A percentile compares a stretch with the other conserved stretches of the same genome.
These are phyloP conservation scores for Chironomus tentans DNA, from an alignment of 2,888 invertebrate genomes.

Conservation along the genomic window DNA sequence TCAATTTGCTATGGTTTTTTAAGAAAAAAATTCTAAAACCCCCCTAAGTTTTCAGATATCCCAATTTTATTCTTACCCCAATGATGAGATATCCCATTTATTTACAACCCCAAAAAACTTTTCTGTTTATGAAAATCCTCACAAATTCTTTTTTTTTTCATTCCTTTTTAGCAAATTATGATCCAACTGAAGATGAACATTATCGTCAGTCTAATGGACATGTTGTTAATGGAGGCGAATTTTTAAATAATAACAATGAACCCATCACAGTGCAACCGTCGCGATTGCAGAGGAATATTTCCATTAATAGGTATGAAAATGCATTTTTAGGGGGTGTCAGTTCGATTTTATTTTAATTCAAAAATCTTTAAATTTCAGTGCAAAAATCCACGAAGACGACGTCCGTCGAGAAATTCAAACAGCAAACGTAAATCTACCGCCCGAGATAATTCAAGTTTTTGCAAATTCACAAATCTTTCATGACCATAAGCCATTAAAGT, in stretches of 20 bases:
- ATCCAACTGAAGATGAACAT: constrained; percentile 43
- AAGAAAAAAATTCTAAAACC: too few relatives aligned
- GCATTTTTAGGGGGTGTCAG: too few relatives aligned
- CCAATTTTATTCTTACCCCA: too few relatives aligned
- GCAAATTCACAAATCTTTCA: constrained; percentile 43
- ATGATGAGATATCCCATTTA: too few relatives aligned
- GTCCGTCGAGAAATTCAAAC: constrained; percentile 42
- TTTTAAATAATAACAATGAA: constrained; percentile 36
- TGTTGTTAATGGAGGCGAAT: constrained; percentile 32
- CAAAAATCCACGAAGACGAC: constrained; percentile 42
- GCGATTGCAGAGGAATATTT: constrained; percentile 16
- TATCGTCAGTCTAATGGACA: constrained; percentile 32
- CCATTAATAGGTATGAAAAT: constrained; percentile 12
- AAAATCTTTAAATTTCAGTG: constrained; percentile 20
- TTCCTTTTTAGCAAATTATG: constrained; percentile 38
- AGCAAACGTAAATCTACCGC: constrained; percentile 42
- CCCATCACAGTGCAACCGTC: constrained; percentile 39
- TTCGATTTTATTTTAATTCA: too few relatives aligned
- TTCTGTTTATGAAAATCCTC: too few relatives aligned
- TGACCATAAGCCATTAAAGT: constrained; percentile 39
- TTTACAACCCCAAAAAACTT: too few relatives aligned
- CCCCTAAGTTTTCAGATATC: too few relatives aligned
- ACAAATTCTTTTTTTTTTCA: not conserved
- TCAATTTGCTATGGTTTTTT: too few relatives aligned
- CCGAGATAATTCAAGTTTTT: constrained; percentile 42